Evolutionary conservation across 2,113 vertebrate genomes (phyloP), one percentile per base, ranked within the genome.

Genomic region (Casuarius casuarius): DNA sequence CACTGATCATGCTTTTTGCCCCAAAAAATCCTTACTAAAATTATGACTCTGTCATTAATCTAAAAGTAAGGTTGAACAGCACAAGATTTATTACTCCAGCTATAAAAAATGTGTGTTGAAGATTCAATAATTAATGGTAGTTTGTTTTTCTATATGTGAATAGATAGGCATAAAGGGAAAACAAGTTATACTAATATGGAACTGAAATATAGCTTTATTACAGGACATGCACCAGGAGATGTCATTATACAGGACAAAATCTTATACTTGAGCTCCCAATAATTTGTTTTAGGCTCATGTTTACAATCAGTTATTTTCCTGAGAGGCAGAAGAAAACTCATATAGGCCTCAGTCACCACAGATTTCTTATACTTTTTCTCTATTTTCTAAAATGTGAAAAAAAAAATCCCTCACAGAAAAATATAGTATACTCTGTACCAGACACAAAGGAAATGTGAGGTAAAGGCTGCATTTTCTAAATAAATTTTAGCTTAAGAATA

Each of bases 1-100:
- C 4, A 67, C 5, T 0, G 1, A 28, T 35, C 0, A 2, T 26
- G 8, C 2, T 29, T 38, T 63, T 73, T n/a, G 9, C 3, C 42
- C 54, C 54, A 65, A 46, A 62, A 63, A 65, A 4, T 48, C 4
- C 21, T 2, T 0, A 48, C 26, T 74, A 58, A 71, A 89, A 77
- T 77, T 73, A 28, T 52, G 6, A 66, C 75, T 75, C 9, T 10
- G 21, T 56, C 23, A 63, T 67, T 70, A 76, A 22, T 56, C 15
- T 77, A 44, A 48, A 66, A 2, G 22, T 80, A 10, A 12, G 58
- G 9, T 21, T 78, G 40, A 78, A 42, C 3, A 58, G 6, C 5
- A 44, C 6, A 44, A 26, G 17, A 49, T 17, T 1, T 67, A 13
- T 42, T n/a, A 52, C 6, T 66, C 2, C 0, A 12, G 75, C 81